Evolutionary conservation across 2,113 vertebrate genomes (phyloP), one percentile per base, ranked within the genome.

Genomic region (Tyto alba): DNA sequence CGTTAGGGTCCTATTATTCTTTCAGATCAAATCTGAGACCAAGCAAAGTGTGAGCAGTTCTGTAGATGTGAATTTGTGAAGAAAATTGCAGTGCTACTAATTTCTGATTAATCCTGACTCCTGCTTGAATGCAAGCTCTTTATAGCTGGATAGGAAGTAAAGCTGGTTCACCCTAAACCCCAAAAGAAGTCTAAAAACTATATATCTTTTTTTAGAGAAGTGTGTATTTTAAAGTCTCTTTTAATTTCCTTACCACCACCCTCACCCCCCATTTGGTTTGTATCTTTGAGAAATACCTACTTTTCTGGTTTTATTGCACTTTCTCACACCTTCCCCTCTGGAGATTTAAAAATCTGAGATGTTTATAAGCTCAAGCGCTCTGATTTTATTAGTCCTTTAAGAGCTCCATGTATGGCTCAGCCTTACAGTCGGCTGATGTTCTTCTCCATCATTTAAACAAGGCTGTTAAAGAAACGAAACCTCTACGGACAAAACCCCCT

Each of bases 311-410:
- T 83, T 78, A 59, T 52, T 53, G 64, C 9, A 41, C 74, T 77
- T 79, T 80, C 69, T 95, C 36, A 87, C 50, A 93, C 22, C 26
- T 77, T 71, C 41, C 25, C 4, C 47, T 75, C 68, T 57, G n/a
- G 91, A 91, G 79, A 90, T 85, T 95, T 94, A 76, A 68, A 96
- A 96, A 95, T 85, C 20, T 45, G 74, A 73, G 52, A 72, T 86
- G 52, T 93, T 95, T 90, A 76, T 85, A 88, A 72, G 79, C 62
- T 74, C 82, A 64, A 80, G 87, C 52, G 83, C 26, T 63, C 74
- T 63, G 68, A 67, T 92, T 95, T 95, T 96, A 87, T 89, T 95
- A 86, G 50, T 94, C 20, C 30, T 72, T 7, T 62, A 88, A 91
- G 63, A 95, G 40, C 69, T 89, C 22, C 26, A 27, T 73, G n/a